phyloP scores from a whole-genome alignment of 2,888 invertebrate species.

The Ectemnius lituratus region DNA sequence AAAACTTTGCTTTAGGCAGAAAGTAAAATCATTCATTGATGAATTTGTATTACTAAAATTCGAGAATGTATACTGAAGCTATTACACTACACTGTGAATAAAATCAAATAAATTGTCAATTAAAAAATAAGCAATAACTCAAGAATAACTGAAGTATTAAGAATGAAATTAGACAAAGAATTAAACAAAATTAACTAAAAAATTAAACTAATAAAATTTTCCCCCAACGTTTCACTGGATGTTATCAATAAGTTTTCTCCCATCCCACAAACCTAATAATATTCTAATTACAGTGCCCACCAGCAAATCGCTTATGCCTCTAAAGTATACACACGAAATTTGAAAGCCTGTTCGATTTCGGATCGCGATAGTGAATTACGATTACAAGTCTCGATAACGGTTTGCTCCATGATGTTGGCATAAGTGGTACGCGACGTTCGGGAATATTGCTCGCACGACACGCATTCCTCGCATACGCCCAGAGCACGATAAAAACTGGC shows the following conservation, averaged over 20 bases:
- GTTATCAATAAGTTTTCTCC: neutral
- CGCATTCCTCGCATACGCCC: constrained; percentile 25
- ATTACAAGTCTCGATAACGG: constrained; percentile 6
- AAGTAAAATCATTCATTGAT: no score
- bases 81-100: no score
- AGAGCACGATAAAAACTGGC: neutral
- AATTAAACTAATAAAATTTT: no score
- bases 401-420: neutral
- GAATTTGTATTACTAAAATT: no score
- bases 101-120: no score
- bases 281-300: neutral
- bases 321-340: neutral
- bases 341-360: neutral
- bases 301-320: constrained; percentile 8
- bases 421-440: constrained; percentile 29
- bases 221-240: neutral
- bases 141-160: no score
- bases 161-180: no score
- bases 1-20: no score
- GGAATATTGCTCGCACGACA: constrained; percentile 42
- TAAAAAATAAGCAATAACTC: no score
- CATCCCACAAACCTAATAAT: neutral
- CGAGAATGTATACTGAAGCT: no score
- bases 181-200: no score
- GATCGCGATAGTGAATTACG: neutral